Percentiles rank a stretch among this genome's conserved stretches.
Evolutionary conservation across 2,888 invertebrate species (phyloP).

Genomic region (Drosophila borealis): DNA sequence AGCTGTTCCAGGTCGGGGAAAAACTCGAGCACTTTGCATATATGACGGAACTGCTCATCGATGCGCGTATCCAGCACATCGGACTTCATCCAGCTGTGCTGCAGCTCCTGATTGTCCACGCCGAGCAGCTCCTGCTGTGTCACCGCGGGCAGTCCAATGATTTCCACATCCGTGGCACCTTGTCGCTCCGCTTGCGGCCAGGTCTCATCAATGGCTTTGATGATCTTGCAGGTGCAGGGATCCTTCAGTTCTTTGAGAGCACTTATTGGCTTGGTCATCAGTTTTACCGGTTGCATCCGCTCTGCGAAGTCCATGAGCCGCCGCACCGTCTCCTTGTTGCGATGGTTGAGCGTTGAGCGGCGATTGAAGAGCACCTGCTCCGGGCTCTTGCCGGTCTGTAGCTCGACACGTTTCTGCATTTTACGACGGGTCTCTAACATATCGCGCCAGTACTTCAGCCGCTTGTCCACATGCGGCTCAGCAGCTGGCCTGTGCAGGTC

Average conservation of each 20-base stretch:
- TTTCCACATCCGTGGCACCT: conserved; percentile 60
- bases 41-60: conserved; percentile 54
- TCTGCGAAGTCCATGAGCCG: conserved; percentile 76
- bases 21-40: conserved; percentile 71
- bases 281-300: conserved; percentile 53
- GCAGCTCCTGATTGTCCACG: conserved; percentile 17
- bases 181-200: conserved; percentile 62
- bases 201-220: conserved; percentile 59
- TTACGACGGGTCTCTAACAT: conserved; percentile 60
- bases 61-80: conserved; percentile 61
- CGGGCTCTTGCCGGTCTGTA: conserved; percentile 56
- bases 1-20: conserved; percentile 73
- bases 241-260: conserved; percentile 48
- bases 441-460: conserved; percentile 77
- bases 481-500: not conserved
- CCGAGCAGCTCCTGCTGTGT: conserved; percentile 72
- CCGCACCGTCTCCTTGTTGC: conserved; percentile 70
- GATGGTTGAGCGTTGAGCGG: conserved; percentile 69
- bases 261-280: conserved; percentile 20
- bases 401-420: conserved; percentile 56
- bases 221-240: conserved; percentile 30
- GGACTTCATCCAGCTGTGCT: conserved; percentile 70
- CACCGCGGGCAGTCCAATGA: conserved; percentile 67
- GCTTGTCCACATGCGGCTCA: conserved; percentile 67
- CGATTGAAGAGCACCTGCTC: conserved; percentile 74